Conservation (phyloP, 2,888 invertebrate genomes). For the Hypomecis punctinalis region DNA sequence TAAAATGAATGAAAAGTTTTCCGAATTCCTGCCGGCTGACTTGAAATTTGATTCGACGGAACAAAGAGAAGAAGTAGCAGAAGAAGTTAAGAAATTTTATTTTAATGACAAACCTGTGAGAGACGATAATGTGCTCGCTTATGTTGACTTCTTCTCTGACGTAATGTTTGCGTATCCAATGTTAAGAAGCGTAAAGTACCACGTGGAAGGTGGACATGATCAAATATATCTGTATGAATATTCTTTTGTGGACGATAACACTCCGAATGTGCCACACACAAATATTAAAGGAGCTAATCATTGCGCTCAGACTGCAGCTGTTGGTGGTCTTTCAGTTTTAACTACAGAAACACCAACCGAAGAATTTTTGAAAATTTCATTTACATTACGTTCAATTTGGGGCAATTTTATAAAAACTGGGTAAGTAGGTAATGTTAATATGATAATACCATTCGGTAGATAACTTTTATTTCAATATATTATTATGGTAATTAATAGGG, state of each 20-base stretch:
- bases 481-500: too few species aligned
- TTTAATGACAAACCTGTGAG: conserved; percentile 49
- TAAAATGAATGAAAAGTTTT: conserved; percentile 62
- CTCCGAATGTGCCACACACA: conserved; percentile 41
- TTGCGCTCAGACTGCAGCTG: conserved; percentile 49
- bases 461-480: too few species aligned
- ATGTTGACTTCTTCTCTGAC: conserved; percentile 48
- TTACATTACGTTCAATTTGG: conserved; percentile 52
- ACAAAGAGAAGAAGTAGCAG: conserved; percentile 49
- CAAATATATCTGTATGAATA: conserved; percentile 52
- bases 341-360: background rate
- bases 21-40: conserved; percentile 60
- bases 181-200: conserved; percentile 47
- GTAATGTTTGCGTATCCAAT: conserved; percentile 43
- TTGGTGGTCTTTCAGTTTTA: conserved; percentile 40
- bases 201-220: conserved; percentile 48
- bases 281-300: conserved; percentile 52
- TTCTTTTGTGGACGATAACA: conserved; percentile 49
- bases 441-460: too few species aligned
- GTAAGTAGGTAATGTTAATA: conserved; percentile 43
- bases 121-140: conserved; percentile 27
- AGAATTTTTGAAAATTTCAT: conserved; percentile 39
- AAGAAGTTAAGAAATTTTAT: conserved; percentile 51
- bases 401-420: conserved; percentile 57
- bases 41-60: conserved; percentile 48